Base-by-base conservation (phyloP, 2,888 invertebrate species). In the Platycheirus rosarum region DNA sequence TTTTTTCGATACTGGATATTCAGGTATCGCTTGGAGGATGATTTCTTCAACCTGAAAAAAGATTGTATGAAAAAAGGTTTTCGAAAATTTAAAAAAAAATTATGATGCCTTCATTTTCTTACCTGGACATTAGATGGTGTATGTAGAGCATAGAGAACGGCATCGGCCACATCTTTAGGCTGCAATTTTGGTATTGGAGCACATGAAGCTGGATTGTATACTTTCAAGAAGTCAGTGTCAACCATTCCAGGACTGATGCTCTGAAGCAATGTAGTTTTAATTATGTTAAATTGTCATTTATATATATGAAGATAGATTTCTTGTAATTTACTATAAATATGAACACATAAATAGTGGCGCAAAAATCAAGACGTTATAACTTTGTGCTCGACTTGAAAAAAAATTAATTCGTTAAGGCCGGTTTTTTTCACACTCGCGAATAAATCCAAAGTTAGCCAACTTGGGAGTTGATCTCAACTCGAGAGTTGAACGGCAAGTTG, bases 221-320 rank as follows among this genome's bases (percentile, higher is more conserved):
- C 89, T 86, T 90, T 89, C 48, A 92, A 86, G 55, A 92, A 89
- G 73, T 92, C 92, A 0, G 93, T 93, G 49, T 91, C 91, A 14
- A 93, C 93, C 85, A 93, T 87, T 14, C 94, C 94, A 0, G 94
- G 94, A 46, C 93, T 93, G 49, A 94, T 90, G 85, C 93, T 93
- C 94, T 94, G 84, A 23, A 65, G n/a, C n/a, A n/a, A n/a, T n/a
- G n/a, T n/a, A n/a, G n/a, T n/a, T n/a, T n/a, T n/a, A n/a, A n/a
- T n/a, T n/a, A n/a, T n/a, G n/a, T n/a, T n/a, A n/a, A n/a, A n/a
- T n/a, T n/a, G n/a, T n/a, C n/a, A n/a, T n/a, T n/a, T n/a, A n/a
- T n/a, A n/a, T n/a, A n/a, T n/a, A n/a, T n/a, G n/a, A n/a, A n/a
- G n/a, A n/a, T n/a, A n/a, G n/a, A n/a, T n/a, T n/a, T n/a, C n/a